Conservation (phyloP, 2,797 vertebrate species). For the Lagorchestes hirsutus region DNA sequence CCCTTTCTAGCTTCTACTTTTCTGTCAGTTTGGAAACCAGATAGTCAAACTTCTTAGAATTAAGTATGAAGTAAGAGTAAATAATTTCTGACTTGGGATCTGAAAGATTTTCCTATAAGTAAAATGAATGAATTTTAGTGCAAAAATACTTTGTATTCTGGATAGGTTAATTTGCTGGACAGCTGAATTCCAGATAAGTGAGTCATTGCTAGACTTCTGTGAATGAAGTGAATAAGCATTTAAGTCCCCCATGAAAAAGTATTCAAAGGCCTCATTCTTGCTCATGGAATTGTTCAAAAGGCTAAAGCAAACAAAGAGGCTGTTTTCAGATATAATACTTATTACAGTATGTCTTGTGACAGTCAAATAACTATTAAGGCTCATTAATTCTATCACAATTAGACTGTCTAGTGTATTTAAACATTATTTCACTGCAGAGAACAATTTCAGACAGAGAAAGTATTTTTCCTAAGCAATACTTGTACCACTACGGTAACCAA, state of each 20-base stretch:
- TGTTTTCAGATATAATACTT: constrained; percentile 13
- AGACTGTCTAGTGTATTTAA: constrained; percentile 12
- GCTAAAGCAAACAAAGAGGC: constrained; percentile 24
- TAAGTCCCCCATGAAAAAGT: constrained; percentile 11
- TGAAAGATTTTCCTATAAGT: not conserved
- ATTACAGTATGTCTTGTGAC: not conserved
- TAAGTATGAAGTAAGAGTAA: not conserved
- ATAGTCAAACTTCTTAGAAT: not conserved
- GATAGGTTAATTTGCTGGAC: not conserved
- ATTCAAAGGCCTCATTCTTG: constrained; percentile 4
- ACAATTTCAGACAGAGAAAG: not conserved
- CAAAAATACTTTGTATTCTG: not conserved
- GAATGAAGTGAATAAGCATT: not conserved
- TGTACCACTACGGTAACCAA: not conserved
- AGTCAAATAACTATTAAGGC: constrained; percentile 25
- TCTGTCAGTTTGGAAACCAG: not conserved
- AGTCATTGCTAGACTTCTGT: not conserved
- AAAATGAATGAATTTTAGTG: not conserved
- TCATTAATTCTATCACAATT: constrained; percentile 12
- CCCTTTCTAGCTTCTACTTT: not conserved
- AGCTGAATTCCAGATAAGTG: constrained; percentile 8
- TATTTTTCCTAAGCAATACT: not conserved
- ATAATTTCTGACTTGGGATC: not conserved
- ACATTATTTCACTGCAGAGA: constrained; percentile 14
- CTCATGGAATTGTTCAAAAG: not conserved